Conservation (phyloP, 2,888 invertebrate species). For the Lasiommata megera region DNA sequence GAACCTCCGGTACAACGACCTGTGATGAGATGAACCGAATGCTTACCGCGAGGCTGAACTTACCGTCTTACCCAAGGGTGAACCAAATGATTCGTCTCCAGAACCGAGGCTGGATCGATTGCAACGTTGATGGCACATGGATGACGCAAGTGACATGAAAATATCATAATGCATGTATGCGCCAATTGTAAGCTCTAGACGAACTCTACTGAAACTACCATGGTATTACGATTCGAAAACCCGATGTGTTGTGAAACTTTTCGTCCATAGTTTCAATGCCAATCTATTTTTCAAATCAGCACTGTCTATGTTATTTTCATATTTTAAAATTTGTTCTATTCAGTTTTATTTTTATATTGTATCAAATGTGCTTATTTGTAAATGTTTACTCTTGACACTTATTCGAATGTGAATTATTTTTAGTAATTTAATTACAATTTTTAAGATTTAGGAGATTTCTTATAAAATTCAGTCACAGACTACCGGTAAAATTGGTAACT, state of each 20-base stretch:
- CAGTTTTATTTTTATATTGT: constrained; percentile 55
- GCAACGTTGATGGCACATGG: constrained; percentile 64
- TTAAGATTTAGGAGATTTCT: constrained; percentile 65
- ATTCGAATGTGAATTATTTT: constrained; percentile 51
- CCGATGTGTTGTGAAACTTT: constrained; percentile 30
- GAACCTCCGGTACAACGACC: constrained; percentile 48
- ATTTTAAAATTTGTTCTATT: constrained; percentile 60
- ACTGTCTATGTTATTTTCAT: constrained; percentile 63
- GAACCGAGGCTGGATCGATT: constrained; percentile 31
- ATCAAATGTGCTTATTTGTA: constrained; percentile 52
- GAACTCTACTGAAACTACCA: constrained; percentile 53
- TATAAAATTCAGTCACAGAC: constrained; percentile 80
- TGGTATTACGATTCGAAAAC: constrained; percentile 29
- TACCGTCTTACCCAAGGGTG: background rate
- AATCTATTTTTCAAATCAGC: constrained; percentile 55
- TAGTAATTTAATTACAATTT: constrained; percentile 54
- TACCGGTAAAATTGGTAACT: constrained; percentile 71
- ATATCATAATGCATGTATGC: constrained; percentile 46
- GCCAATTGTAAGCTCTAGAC: constrained; percentile 61
- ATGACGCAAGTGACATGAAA: constrained; percentile 48
- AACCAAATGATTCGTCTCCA: constrained; percentile 8
- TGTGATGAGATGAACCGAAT: constrained; percentile 44
- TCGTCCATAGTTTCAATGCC: constrained; percentile 73
- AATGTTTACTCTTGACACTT: constrained; percentile 41
- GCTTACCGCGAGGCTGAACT: constrained; percentile 13